A percentile compares a stretch with the other conserved stretches of the same genome.
Evolutionary conservation across 2,797 vertebrate species (phyloP).

Genomic region (Megaceryle alcyon): DNA sequence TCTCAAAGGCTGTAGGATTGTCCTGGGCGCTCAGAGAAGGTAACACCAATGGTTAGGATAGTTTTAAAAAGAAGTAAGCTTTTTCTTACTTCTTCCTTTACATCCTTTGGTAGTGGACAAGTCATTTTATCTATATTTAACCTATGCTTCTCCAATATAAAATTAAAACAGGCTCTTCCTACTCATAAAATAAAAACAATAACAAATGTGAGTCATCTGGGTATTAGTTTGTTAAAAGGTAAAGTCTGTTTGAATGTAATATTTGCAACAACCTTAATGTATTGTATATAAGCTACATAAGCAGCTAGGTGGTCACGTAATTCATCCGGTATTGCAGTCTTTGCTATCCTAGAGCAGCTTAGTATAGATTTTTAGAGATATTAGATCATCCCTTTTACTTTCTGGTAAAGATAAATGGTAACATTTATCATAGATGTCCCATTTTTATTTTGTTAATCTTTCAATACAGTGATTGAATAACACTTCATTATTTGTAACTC

Average conservation of each 20-base stretch:
- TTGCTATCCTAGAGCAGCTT: background rate
- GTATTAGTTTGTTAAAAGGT: background rate
- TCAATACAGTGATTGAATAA: background rate
- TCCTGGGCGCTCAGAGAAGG: background rate
- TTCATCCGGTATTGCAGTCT: background rate
- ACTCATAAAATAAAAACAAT: background rate
- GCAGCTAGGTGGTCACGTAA: background rate
- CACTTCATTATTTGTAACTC: background rate
- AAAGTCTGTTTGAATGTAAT: background rate
- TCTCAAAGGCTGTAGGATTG: background rate
- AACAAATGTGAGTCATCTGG: background rate
- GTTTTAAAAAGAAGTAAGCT: background rate
- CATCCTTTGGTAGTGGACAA: background rate
- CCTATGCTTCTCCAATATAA: background rate
- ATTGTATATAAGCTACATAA: background rate
- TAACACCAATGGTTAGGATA: background rate
- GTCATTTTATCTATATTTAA: background rate
- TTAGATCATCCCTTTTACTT: background rate
- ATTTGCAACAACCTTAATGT: background rate
- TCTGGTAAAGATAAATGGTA: background rate
- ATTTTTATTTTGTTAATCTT: slow-evolving; percentile 1
- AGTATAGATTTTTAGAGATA: background rate
- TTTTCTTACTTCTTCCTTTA: background rate
- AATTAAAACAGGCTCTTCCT: background rate
- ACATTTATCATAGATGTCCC: background rate